A percentile compares a stretch with the other conserved stretches of the same genome.
Evolutionary conservation across 2,888 invertebrate genomes (phyloP).

Genomic region (Noctua janthina): DNA sequence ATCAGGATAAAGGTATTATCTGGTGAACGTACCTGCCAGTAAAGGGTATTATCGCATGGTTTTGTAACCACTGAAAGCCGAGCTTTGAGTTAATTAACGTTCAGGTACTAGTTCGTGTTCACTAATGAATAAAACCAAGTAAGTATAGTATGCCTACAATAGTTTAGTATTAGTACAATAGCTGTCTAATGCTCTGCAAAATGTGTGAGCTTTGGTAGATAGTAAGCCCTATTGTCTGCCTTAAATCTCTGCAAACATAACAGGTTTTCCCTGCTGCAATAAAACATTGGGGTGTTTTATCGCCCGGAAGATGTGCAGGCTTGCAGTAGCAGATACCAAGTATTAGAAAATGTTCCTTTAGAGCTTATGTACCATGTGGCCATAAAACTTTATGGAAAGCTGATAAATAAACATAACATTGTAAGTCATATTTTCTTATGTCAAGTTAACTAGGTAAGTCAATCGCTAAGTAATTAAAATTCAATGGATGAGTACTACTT

Average conservation of each 20-base stretch:
- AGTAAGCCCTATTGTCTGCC: slow-evolving; percentile 45
- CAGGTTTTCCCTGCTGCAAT: slow-evolving; percentile 53
- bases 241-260: slow-evolving; percentile 46
- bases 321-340: slow-evolving; percentile 53
- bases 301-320: slow-evolving; percentile 57
- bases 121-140: slow-evolving; percentile 66
- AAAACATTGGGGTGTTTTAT: slow-evolving; percentile 65
- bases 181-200: slow-evolving; percentile 34
- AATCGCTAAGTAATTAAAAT: slow-evolving; percentile 42
- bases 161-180: slow-evolving; percentile 40
- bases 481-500: slow-evolving; percentile 44
- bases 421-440: background rate
- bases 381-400: slow-evolving; percentile 20
- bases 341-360: slow-evolving; percentile 30
- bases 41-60: slow-evolving; percentile 68
- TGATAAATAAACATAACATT: background rate
- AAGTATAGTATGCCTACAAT: slow-evolving; percentile 52
- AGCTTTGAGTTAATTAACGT: slow-evolving; percentile 78
- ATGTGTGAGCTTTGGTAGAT: slow-evolving; percentile 44
- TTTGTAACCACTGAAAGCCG: slow-evolving; percentile 73
- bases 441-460: slow-evolving; percentile 8
- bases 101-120: slow-evolving; percentile 68
- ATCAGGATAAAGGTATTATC: slow-evolving; percentile 65
- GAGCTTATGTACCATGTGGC: slow-evolving; percentile 15
- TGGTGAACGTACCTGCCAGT: slow-evolving; percentile 53